A percentile compares a stretch with the other conserved stretches of the same genome.
phyloP scores from a whole-genome alignment of 2,113 vertebrate genomes.

The Pseudorasbora parva region DNA sequence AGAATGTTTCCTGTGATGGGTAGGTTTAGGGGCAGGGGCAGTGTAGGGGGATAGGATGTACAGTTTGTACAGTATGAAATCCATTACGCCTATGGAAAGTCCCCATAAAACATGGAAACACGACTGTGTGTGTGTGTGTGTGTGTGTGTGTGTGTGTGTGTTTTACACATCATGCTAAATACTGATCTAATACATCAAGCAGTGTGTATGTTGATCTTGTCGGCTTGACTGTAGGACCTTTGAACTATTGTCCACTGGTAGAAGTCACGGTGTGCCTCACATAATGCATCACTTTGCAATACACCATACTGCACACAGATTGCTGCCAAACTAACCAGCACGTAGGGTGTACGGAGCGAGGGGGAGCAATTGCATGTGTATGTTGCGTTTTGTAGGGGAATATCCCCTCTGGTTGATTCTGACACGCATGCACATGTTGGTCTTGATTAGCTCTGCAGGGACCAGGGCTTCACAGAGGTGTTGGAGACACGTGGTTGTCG shows the following conservation, averaged over 20 bases:
- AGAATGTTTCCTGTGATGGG: too few relatives aligned
- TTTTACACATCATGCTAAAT: constrained; percentile 67
- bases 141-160: constrained; percentile 33
- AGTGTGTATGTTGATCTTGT: constrained; percentile 62
- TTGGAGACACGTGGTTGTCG: background rate
- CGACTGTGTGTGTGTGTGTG: too few relatives aligned
- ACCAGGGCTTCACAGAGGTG: background rate
- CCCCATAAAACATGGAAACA: too few relatives aligned
- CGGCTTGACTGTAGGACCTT: constrained; percentile 36
- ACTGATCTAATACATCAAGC: constrained; percentile 68
- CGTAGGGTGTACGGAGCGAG: background rate
- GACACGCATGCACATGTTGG: constrained; percentile 10
- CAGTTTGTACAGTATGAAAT: too few relatives aligned
- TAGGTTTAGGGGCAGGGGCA: too few relatives aligned
- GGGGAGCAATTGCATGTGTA: background rate
- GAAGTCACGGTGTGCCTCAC: background rate
- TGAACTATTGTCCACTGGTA: constrained; percentile 47
- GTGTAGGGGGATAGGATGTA: too few relatives aligned
- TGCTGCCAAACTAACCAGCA: background rate
- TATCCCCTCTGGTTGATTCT: background rate
- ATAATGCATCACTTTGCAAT: constrained; percentile 12
- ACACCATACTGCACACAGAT: constrained; percentile 8
- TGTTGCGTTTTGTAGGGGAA: background rate
- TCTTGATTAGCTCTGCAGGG: constrained; percentile 30
- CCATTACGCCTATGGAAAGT: too few relatives aligned